Base-by-base conservation (phyloP, 1,140 invertebrate genomes). In the Ostrea denselamellosa region DNA sequence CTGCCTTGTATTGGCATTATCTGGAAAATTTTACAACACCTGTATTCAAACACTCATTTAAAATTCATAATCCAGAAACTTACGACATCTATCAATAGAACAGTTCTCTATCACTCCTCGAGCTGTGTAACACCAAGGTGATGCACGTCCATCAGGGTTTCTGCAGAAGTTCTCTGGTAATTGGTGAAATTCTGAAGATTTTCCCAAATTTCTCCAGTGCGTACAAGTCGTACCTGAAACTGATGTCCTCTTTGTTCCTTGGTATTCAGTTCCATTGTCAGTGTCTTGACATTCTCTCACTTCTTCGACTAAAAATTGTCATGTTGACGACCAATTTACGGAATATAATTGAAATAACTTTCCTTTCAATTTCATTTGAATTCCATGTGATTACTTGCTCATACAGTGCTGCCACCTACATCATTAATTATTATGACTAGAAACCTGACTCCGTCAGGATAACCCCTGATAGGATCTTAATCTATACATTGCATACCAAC, bases 11-110 rank as follows among this genome's bases (percentile, higher is more conserved):
- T n/a, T n/a, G n/a, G n/a, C n/a, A n/a, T n/a, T 44, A 44, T 44
- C 1, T 44, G 34, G 34, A 1, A 44, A 44, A 44, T 44, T 44
- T 1, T 44, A 1, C 34, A 44, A 44, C 34, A 44, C 34, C 34
- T 44, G 34, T 44, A 44, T 5, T 2, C 34, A 44, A 44, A 44
- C 1, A 44, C 1, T 44, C 54, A 17, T 12, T 56, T 56, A 56
- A 10, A 56, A 2, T 1, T 44, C 34, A 44, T 44, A 44, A 44
- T 44, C 1, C 34, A 58, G 14, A 71, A 71, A 71, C 68, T 28
- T 71, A 71, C 68, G 68, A 71, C 68, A 71, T 28, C 25, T 71
- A 25, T 71, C 22, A 28, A 71, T 71, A 12, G 68, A 71, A 25
- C 68, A 71, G 28, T 28, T 25, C 8, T 25, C 68, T 25, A 71